Percentiles rank a stretch among this genome's conserved stretches.
These are phyloP conservation scores for Parascotia fuliginaria DNA, from an alignment of 2,888 invertebrate genomes.

Conservation along the genomic window DNA sequence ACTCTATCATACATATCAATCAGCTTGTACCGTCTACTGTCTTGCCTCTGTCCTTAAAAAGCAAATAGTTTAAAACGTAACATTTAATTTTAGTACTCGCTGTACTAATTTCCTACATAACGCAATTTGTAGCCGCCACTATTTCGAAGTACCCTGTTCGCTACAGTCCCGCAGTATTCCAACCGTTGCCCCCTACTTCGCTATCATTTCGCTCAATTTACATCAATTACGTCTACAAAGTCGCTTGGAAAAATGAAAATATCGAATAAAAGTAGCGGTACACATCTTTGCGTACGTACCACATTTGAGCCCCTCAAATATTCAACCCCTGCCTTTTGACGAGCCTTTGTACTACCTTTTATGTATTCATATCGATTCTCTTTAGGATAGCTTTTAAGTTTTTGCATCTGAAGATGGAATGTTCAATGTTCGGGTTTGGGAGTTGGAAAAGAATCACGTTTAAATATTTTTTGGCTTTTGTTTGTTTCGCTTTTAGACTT, in stretches of 20 bases:
- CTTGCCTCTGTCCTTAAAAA: too few species aligned
- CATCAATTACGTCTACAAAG: constrained; percentile 55
- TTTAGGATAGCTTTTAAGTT: constrained; percentile 43
- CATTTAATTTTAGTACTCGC: not conserved
- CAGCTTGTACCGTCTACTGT: too few species aligned
- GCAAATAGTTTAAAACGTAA: not conserved
- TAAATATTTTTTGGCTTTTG: constrained; percentile 3
- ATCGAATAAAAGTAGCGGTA: constrained; percentile 47
- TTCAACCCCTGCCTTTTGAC: constrained; percentile 58
- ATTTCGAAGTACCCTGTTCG: not conserved
- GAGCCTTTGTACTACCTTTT: constrained; percentile 55
- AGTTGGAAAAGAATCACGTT: not conserved
- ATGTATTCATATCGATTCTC: constrained; percentile 43
- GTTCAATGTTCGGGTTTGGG: constrained; percentile 27
- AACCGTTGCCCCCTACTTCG: constrained; percentile 9
- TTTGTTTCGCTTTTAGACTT: not conserved
- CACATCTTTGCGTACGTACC: constrained; percentile 34
- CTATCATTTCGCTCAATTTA: constrained; percentile 52
- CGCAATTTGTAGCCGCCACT: not conserved
- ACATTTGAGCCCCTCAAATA: constrained; percentile 55
- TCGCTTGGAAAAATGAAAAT: constrained; percentile 44
- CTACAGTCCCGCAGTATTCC: not conserved
- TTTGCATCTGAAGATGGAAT: constrained; percentile 32
- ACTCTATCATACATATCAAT: too few species aligned
- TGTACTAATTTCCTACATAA: not conserved